phyloP scores from a whole-genome alignment of 2,113 vertebrate species.

The Aldabrachelys gigantea region DNA sequence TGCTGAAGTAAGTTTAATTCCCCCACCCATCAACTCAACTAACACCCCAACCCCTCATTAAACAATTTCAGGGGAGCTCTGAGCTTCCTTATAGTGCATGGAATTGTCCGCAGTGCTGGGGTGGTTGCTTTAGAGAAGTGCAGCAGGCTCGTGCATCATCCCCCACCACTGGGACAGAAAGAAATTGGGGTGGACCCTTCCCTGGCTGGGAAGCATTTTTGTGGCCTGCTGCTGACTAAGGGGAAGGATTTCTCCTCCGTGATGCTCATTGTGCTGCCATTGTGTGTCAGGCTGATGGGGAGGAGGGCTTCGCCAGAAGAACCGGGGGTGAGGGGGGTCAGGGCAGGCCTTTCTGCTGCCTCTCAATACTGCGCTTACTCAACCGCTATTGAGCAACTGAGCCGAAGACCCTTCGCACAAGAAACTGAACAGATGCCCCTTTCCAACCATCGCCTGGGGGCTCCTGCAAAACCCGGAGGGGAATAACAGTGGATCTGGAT shows the following conservation, averaged over 20 bases:
- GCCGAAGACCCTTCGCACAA: slow-evolving; percentile 61
- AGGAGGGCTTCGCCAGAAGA: background rate
- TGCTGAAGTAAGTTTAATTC: too few species aligned
- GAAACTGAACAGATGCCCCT: slow-evolving; percentile 63
- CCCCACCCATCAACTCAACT: background rate
- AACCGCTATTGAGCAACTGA: slow-evolving; percentile 67
- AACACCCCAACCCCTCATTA: too few species aligned
- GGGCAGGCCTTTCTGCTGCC: slow-evolving; percentile 48
- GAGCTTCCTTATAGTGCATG: too few species aligned
- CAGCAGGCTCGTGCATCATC: too few species aligned
- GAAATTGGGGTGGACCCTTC: background rate
- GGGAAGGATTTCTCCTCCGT: background rate
- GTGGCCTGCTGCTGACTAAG: background rate
- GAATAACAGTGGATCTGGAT: slow-evolving; percentile 51
- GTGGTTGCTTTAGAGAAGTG: too few species aligned
- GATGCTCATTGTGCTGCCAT: background rate
- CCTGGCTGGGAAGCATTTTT: slow-evolving; percentile 1
- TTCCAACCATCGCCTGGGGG: slow-evolving; percentile 69
- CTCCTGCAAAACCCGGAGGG: slow-evolving; percentile 62
- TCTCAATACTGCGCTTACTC: slow-evolving; percentile 41
- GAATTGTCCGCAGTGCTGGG: too few species aligned
- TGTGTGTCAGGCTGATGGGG: slow-evolving; percentile 8
- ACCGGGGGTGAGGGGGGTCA: background rate
- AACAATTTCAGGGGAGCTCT: too few species aligned
- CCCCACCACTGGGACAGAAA: background rate